These are phyloP conservation scores for Bugula neritina DNA, from an alignment of 2,888 invertebrate species.

Conservation along the genomic window DNA sequence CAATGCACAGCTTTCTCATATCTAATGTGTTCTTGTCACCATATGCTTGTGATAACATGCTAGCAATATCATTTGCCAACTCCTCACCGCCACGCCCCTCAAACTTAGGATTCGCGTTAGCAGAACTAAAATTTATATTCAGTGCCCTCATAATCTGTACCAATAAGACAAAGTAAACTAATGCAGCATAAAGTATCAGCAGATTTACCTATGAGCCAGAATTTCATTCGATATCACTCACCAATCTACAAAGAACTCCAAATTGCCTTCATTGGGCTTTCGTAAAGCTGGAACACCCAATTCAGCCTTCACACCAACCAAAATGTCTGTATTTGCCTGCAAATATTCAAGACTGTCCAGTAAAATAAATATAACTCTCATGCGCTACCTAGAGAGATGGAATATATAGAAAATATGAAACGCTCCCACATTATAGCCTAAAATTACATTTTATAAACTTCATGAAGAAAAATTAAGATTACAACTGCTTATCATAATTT, in stretches of 20 bases:
- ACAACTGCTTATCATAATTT: too few species aligned
- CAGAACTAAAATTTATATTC: constrained; percentile 75
- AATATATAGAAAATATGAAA: too few species aligned
- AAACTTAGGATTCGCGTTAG: constrained; percentile 92
- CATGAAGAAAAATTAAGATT: too few species aligned
- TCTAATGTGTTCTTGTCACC: constrained; percentile 71
- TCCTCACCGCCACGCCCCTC: constrained; percentile 93
- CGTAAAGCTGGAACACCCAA: constrained; percentile 68
- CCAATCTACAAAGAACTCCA: constrained; percentile 96
- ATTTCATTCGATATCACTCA: constrained; percentile 56
- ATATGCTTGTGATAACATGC: constrained; percentile 73
- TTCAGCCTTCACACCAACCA: constrained; percentile 70
- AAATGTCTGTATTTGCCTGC: constrained; percentile 80
- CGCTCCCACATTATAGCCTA: too few species aligned
- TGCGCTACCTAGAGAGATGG: too few species aligned
- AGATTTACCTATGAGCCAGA: too few species aligned
- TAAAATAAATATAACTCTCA: too few species aligned
- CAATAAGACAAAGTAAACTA: too few species aligned
- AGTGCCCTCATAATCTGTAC: too few species aligned
- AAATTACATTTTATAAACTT: too few species aligned
- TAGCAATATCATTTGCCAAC: constrained; percentile 75
- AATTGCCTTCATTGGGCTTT: constrained; percentile 71
- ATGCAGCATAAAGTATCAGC: too few species aligned
- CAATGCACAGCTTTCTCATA: constrained; percentile 71
- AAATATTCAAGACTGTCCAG: too few species aligned